Evolutionary conservation across 2,888 invertebrate genomes (phyloP).

Genomic region (Rotaria sp.): DNA sequence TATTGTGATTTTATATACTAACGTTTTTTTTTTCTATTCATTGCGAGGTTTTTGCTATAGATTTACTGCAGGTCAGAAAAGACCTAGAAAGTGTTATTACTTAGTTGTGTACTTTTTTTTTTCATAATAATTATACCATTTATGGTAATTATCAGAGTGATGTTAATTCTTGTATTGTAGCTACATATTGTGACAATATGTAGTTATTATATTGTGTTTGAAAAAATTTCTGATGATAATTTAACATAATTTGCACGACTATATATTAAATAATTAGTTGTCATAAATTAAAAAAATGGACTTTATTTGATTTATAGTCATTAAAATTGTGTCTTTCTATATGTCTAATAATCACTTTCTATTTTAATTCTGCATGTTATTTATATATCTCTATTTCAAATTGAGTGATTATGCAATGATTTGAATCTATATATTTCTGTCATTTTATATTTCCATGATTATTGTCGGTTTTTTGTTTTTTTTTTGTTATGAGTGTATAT

Average conservation of each 20-base stretch:
- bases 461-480: not conserved
- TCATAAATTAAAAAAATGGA: not conserved
- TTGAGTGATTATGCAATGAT: not conserved
- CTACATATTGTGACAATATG: not conserved
- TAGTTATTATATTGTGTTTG: not conserved
- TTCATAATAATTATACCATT: too few relatives aligned
- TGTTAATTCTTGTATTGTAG: not conserved
- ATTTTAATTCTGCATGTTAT: not conserved
- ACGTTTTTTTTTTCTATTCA: too few relatives aligned
- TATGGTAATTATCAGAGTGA: too few relatives aligned
- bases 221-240: too few relatives aligned
- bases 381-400: not conserved
- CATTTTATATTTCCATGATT: not conserved
- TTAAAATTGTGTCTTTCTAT: too few relatives aligned
- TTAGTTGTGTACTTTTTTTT: not conserved
- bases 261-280: not conserved
- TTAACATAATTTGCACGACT: not conserved
- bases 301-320: too few relatives aligned
- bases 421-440: not conserved
- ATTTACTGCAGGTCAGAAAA: not conserved
- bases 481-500: not conserved
- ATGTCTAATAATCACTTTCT: too few relatives aligned
- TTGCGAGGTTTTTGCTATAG: too few relatives aligned
- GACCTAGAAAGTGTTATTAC: not conserved
- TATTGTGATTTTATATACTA: not conserved